These are phyloP conservation scores for Campoplex nolae DNA, from an alignment of 2,888 invertebrate species.

Conservation along the genomic window DNA sequence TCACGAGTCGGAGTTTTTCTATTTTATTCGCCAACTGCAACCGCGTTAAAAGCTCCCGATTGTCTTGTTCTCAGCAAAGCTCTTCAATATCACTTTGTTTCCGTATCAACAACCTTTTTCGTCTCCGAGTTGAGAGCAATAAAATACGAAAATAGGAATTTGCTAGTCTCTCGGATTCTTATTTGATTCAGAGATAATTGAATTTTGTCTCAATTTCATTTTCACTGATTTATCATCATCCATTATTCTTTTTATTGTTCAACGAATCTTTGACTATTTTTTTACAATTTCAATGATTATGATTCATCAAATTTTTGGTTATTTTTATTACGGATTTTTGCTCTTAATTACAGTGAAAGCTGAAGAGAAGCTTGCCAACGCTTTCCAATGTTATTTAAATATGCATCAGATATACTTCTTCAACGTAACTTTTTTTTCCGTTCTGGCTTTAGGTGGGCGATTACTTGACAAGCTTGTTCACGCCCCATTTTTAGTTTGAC, in stretches of 20 bases:
- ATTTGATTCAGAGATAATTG: neutral
- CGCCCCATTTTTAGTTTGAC: slow-evolving; percentile 44
- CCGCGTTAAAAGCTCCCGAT: slow-evolving; percentile 47
- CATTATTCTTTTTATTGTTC: neutral
- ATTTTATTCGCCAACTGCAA: slow-evolving; percentile 49
- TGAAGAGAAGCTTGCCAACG: neutral
- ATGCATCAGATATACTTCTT: neutral
- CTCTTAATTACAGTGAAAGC: neutral
- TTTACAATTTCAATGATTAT: neutral
- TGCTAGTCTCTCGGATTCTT: neutral
- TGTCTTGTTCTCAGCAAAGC: neutral
- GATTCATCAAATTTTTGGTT: neutral
- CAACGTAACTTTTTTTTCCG: neutral
- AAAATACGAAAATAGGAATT: slow-evolving; percentile 14
- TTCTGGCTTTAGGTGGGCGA: slow-evolving; percentile 8
- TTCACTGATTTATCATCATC: neutral
- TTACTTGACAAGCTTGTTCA: slow-evolving; percentile 51
- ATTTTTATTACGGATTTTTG: neutral
- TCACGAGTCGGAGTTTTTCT: slow-evolving; percentile 50
- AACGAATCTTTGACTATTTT: neutral
- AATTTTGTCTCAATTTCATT: neutral
- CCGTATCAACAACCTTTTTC: slow-evolving; percentile 15
- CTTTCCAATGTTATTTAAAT: neutral
- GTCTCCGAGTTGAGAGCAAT: neutral
- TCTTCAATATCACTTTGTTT: slow-evolving; percentile 27